Evolutionary conservation across 1,140 invertebrate genomes (phyloP).

Genomic region (Calephelis virginiensis): DNA sequence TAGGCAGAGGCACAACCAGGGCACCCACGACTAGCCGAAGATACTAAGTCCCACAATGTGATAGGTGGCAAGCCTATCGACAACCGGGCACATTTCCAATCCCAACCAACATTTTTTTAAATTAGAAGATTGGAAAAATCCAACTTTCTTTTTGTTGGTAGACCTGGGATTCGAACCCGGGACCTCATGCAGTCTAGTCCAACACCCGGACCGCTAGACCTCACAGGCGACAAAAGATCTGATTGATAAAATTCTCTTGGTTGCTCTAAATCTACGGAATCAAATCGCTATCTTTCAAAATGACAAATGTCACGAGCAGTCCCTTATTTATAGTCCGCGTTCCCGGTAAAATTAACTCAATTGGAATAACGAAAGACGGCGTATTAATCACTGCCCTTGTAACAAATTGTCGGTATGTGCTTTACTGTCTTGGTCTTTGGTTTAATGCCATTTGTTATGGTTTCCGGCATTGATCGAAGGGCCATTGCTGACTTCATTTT

Average conservation of each 20-base stretch:
- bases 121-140: too few species aligned
- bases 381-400: constrained; percentile 62
- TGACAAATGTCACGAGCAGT: constrained; percentile 35
- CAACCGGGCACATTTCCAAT: too few species aligned
- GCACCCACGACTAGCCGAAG: too few species aligned
- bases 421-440: constrained; percentile 25
- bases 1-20: too few species aligned
- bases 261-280: constrained; percentile 53
- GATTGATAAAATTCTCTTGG: constrained; percentile 8
- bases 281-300: constrained; percentile 66
- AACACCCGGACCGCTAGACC: too few species aligned
- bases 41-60: too few species aligned
- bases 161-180: too few species aligned
- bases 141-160: too few species aligned
- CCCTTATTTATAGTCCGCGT: constrained; percentile 54
- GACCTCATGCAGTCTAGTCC: too few species aligned
- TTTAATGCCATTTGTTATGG: constrained; percentile 26
- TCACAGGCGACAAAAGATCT: neutral
- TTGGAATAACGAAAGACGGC: constrained; percentile 61
- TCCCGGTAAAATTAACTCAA: constrained; percentile 66
- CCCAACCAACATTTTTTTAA: too few species aligned
- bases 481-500: neutral
- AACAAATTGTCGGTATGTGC: constrained; percentile 60
- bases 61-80: too few species aligned
- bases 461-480: constrained; percentile 40